Conservation (phyloP, 2,113 vertebrate species). For the Stictonetta naevosa region DNA sequence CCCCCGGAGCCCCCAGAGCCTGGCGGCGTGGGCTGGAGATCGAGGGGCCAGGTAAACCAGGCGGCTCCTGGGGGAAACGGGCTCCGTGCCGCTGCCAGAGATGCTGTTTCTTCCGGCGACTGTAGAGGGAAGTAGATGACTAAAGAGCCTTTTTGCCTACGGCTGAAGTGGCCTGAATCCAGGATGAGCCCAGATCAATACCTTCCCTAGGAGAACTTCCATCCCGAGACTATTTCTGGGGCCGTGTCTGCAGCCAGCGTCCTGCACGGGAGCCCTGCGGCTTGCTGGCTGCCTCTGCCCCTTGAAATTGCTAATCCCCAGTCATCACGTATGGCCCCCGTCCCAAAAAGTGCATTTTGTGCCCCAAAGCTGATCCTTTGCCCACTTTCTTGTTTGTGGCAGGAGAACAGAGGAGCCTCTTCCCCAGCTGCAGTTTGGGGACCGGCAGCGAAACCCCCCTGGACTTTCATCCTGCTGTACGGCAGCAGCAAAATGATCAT, state of each 20-base stretch:
- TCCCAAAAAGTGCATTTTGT: background rate
- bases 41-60: background rate
- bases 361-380: background rate
- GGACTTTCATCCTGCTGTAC: background rate
- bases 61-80: background rate
- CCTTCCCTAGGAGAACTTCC: background rate
- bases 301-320: fast-evolving
- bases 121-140: slow-evolving; percentile 55
- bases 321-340: background rate
- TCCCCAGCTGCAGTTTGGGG: background rate
- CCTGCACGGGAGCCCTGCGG: fast-evolving
- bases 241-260: background rate
- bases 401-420: background rate
- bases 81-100: fast-evolving
- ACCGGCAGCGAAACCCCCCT: background rate
- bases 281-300: background rate
- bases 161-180: background rate
- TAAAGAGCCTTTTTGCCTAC: slow-evolving; percentile 34
- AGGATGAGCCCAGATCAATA: background rate
- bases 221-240: background rate
- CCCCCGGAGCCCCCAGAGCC: background rate
- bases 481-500: background rate
- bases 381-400: fast-evolving
- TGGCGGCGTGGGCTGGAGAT: background rate
- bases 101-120: slow-evolving; percentile 28